phyloP scores from a whole-genome alignment of 1,140 invertebrate genomes.

The Rhagoletis pomonella region DNA sequence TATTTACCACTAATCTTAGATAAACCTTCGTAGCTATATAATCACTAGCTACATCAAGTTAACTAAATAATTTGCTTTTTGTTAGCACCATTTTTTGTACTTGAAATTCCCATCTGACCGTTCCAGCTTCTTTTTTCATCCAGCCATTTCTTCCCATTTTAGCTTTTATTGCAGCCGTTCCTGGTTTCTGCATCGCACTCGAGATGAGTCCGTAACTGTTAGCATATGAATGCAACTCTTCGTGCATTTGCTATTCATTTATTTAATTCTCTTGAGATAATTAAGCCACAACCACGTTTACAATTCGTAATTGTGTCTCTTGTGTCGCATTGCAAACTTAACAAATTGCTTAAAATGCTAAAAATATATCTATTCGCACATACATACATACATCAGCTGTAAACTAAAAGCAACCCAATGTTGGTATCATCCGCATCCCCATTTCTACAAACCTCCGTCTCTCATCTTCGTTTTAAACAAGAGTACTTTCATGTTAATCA shows the following conservation, averaged over 20 bases:
- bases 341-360: neutral
- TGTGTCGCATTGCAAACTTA: slow-evolving; percentile 35
- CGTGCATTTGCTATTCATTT: slow-evolving; percentile 27
- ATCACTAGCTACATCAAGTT: too few species aligned
- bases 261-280: slow-evolving; percentile 38
- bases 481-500: neutral
- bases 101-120: too few species aligned
- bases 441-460: neutral
- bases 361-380: neutral
- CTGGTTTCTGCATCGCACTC: too few species aligned
- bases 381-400: neutral
- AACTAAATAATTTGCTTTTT: too few species aligned
- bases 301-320: slow-evolving; percentile 24
- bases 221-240: neutral
- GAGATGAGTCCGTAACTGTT: neutral
- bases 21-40: too few species aligned
- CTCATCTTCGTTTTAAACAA: neutral
- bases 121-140: too few species aligned
- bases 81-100: too few species aligned
- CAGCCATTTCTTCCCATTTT: neutral
- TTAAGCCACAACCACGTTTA: slow-evolving; percentile 37
- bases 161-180: neutral
- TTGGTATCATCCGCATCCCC: neutral
- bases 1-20: too few species aligned
- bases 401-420: neutral